Evolutionary conservation across 2,888 invertebrate species (phyloP).

Genomic region (Agrochola lychnidis): DNA sequence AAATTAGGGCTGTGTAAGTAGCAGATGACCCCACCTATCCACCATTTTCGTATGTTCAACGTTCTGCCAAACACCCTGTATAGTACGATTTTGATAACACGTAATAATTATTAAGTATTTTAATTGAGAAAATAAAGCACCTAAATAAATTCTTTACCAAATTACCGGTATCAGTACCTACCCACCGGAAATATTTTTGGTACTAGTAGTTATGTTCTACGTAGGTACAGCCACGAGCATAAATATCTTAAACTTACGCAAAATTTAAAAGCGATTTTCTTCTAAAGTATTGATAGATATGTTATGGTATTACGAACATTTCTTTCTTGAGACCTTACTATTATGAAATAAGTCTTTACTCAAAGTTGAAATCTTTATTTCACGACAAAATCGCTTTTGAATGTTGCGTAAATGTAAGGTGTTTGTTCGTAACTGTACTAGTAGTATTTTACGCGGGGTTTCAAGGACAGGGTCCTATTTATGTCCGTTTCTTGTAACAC

Average conservation of each 20-base stretch:
- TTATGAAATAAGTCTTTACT: not conserved
- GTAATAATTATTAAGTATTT: no score
- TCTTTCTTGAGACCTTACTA: not conserved
- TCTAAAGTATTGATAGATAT: not conserved
- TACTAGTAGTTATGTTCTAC: not conserved
- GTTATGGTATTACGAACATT: not conserved
- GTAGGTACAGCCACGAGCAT: not conserved
- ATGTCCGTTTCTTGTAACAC: conserved; percentile 34
- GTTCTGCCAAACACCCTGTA: no score
- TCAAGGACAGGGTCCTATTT: conserved; percentile 22
- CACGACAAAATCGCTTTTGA: not conserved
- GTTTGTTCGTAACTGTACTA: not conserved
- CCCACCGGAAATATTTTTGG: not conserved
- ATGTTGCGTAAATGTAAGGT: not conserved
- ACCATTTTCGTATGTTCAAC: no score
- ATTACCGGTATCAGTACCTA: not conserved
- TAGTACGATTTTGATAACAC: not conserved
- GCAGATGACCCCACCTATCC: no score
- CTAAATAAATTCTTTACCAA: not conserved
- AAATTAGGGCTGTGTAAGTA: no score
- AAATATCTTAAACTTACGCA: not conserved
- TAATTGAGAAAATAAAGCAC: conserved; percentile 2
- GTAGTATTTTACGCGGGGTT: conserved; percentile 17
- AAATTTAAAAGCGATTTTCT: not conserved
- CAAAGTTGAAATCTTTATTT: not conserved